Evolutionary conservation across 2,797 vertebrate species (phyloP).

Genomic region (Helicolenus hilgendorfi): DNA sequence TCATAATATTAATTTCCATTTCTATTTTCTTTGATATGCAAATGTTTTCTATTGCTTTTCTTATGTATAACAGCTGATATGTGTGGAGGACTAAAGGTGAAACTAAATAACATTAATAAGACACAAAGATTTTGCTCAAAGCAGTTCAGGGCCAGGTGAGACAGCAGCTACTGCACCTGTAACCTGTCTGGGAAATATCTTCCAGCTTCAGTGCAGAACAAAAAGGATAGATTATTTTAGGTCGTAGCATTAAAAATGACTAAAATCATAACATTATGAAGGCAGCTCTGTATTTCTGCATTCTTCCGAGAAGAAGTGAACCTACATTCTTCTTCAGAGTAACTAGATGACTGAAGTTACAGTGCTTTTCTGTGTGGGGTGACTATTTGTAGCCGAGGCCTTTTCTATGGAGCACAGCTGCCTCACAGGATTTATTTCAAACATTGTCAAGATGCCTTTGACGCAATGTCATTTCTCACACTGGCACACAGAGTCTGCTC

Average conservation of each 20-base stretch:
- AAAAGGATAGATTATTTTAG: not conserved
- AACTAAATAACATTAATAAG: not conserved
- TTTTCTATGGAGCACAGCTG: slow-evolving; percentile 49
- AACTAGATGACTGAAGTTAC: not conserved
- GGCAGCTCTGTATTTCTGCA: not conserved
- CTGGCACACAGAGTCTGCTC: slow-evolving; percentile 47
- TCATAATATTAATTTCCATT: not conserved
- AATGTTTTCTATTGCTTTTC: not conserved
- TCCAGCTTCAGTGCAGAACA: not conserved
- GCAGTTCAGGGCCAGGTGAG: not conserved
- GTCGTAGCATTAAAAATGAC: not conserved
- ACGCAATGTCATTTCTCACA: slow-evolving; percentile 75
- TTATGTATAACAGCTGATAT: not conserved
- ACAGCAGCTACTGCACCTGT: not conserved
- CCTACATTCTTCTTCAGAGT: slow-evolving; percentile 36
- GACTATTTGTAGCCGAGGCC: slow-evolving; percentile 46
- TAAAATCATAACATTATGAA: not conserved
- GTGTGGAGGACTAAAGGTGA: not conserved
- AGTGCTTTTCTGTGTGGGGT: not conserved
- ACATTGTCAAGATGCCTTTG: slow-evolving; percentile 74
- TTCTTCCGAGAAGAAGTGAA: slow-evolving; percentile 29
- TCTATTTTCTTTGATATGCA: not conserved
- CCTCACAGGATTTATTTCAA: slow-evolving; percentile 71
- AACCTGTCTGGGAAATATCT: not conserved
- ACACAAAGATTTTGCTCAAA: not conserved